Evolutionary conservation across 2,888 invertebrate genomes (phyloP).

Genomic region (Alloplasta piceator): DNA sequence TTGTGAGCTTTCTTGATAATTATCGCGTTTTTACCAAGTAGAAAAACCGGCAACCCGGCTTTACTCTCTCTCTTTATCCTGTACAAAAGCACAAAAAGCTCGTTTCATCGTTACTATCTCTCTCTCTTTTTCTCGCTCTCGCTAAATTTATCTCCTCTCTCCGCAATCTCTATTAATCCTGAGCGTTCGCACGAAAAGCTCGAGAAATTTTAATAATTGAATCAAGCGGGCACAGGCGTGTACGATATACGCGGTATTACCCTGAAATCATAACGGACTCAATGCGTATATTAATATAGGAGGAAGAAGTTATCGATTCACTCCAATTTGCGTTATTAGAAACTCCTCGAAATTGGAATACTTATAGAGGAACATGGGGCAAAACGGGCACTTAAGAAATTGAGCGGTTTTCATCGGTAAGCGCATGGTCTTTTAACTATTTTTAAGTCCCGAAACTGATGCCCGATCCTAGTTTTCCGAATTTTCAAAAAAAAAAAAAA

Average conservation of each 20-base stretch:
- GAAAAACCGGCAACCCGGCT: conserved; percentile 2
- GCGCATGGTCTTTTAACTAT: too few relatives aligned
- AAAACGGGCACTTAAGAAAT: too few relatives aligned
- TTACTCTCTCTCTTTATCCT: neutral
- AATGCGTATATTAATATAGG: conserved; percentile 12
- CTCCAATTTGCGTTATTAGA: conserved; percentile 12
- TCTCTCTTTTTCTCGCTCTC: neutral
- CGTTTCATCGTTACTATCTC: conserved; percentile 12
- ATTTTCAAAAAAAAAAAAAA: too few relatives aligned
- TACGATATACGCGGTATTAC: neutral
- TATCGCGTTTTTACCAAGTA: conserved; percentile 15
- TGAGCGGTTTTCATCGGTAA: too few relatives aligned
- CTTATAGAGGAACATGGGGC: too few relatives aligned
- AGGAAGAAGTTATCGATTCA: conserved; percentile 27
- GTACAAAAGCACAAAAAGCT: conserved; percentile 27
- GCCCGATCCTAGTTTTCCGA: too few relatives aligned
- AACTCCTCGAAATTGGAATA: conserved; percentile 49
- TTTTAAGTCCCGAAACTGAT: too few relatives aligned
- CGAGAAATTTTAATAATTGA: conserved; percentile 26
- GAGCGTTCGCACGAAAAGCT: neutral
- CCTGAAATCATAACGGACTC: conserved; percentile 24
- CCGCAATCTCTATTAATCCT: neutral
- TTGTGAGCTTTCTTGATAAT: conserved; percentile 4
- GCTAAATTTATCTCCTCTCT: neutral
- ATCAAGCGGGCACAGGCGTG: conserved; percentile 13